phyloP scores from a whole-genome alignment of 2,888 invertebrate genomes.

The Ennomos erosarius region DNA sequence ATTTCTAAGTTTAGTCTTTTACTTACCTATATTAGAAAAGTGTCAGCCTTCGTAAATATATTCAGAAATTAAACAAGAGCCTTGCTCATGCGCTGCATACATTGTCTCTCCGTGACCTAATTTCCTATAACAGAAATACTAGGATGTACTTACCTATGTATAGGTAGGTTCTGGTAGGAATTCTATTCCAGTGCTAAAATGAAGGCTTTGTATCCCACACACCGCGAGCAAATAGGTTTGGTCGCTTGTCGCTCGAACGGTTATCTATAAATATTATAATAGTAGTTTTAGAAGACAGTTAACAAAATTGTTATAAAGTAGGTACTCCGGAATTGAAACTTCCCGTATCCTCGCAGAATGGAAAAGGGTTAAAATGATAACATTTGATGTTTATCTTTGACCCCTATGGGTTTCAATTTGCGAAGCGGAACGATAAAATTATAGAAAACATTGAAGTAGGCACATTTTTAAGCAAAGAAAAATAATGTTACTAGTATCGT shows the following conservation, averaged over 20 bases:
- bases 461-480: too few species aligned
- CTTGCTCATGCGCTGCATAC: too few species aligned
- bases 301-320: not conserved
- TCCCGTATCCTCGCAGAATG: slow-evolving; percentile 2
- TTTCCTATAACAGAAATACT: too few species aligned
- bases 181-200: slow-evolving; percentile 1
- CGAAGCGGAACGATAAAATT: slow-evolving; percentile 5
- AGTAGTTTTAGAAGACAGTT: not conserved
- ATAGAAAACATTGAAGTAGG: not conserved
- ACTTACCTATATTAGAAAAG: too few species aligned
- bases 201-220: slow-evolving; percentile 4
- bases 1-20: too few species aligned
- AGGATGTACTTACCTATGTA: too few species aligned
- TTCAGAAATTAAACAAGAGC: too few species aligned
- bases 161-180: not conserved
- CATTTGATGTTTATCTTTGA: slow-evolving; percentile 15
- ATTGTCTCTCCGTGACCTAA: too few species aligned
- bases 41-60: too few species aligned
- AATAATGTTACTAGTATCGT: too few species aligned
- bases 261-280: not conserved
- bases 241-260: not conserved
- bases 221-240: not conserved
- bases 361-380: not conserved
- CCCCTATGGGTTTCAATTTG: slow-evolving; percentile 8
- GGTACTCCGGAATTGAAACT: not conserved